Evolutionary conservation across 2,888 invertebrate species (phyloP).

Genomic region (Adineta ricciae): DNA sequence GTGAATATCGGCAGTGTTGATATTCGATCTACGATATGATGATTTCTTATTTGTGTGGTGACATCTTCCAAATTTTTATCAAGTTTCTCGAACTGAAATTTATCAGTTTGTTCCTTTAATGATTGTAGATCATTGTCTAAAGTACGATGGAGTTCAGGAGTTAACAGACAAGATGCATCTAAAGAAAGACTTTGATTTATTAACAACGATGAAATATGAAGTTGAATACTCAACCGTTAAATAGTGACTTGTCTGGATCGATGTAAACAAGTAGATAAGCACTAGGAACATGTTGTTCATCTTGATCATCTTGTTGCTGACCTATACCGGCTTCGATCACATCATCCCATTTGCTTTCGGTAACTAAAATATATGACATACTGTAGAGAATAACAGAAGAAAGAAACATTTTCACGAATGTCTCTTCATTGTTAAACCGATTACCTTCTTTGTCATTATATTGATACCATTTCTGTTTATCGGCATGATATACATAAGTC

Average conservation of each 20-base stretch:
- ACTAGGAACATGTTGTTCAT: slow-evolving; percentile 22
- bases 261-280: slow-evolving; percentile 32
- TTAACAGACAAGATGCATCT: neutral
- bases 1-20: neutral
- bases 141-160: slow-evolving; percentile 20
- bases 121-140: slow-evolving; percentile 16
- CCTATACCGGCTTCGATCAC: slow-evolving; percentile 25
- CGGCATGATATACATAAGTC: slow-evolving; percentile 50
- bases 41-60: neutral
- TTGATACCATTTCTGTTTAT: slow-evolving; percentile 47
- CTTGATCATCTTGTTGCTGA: neutral
- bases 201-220: neutral
- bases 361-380: neutral
- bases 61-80: slow-evolving; percentile 16
- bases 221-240: neutral
- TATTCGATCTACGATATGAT: neutral
- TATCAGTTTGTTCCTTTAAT: slow-evolving; percentile 23
- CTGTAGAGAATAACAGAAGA: too few species aligned
- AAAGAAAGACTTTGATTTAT: neutral
- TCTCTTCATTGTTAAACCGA: too few species aligned
- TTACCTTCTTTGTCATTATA: slow-evolving; percentile 48
- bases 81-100: slow-evolving; percentile 19
- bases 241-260: slow-evolving; percentile 17
- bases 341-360: slow-evolving; percentile 29
- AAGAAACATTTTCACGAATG: too few species aligned